phyloP scores from a whole-genome alignment of 2,888 invertebrate species.

The Aleiodes leptofemur region DNA sequence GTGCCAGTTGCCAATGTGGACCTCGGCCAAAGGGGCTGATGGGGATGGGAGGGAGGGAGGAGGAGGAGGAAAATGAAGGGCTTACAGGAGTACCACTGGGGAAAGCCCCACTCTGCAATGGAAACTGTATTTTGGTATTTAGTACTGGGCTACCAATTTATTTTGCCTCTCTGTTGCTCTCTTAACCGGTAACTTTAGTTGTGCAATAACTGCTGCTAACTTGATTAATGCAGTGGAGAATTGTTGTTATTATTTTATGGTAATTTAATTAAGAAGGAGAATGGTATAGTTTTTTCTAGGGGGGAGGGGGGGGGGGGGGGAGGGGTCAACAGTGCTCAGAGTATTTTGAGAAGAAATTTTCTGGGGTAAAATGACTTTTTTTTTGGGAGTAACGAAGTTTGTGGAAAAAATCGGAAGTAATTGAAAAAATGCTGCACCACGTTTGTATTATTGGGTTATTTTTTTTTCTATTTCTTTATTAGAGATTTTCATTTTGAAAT shows the following conservation, averaged over 20 bases:
- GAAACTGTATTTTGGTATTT: conserved; percentile 66
- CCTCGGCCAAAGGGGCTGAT: conserved; percentile 39
- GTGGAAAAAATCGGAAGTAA: no score
- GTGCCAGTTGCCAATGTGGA: conserved; percentile 45
- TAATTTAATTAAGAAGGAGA: background rate
- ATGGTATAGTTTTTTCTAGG: background rate
- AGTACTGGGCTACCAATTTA: conserved; percentile 69
- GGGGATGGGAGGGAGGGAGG: conserved; percentile 19
- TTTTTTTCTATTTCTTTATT: no score
- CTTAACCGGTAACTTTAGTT: conserved; percentile 38
- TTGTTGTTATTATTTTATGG: conserved; percentile 21
- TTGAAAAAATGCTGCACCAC: no score
- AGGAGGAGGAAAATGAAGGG: conserved; percentile 42
- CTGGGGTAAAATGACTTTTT: no score
- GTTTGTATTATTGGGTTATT: no score
- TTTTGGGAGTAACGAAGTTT: no score
- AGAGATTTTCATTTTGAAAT: no score
- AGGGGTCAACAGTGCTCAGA: no score
- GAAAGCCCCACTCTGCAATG: conserved; percentile 48
- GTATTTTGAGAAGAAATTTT: no score
- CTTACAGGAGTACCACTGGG: conserved; percentile 42
- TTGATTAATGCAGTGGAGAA: conserved; percentile 65
- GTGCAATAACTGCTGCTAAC: conserved; percentile 69
- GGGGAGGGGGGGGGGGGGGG: no score
- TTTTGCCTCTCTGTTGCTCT: conserved; percentile 51